Percentiles rank a stretch among this genome's conserved stretches.
Evolutionary conservation across 1,140 invertebrate species (phyloP).

Genomic region (Saccostrea cuccullata): DNA sequence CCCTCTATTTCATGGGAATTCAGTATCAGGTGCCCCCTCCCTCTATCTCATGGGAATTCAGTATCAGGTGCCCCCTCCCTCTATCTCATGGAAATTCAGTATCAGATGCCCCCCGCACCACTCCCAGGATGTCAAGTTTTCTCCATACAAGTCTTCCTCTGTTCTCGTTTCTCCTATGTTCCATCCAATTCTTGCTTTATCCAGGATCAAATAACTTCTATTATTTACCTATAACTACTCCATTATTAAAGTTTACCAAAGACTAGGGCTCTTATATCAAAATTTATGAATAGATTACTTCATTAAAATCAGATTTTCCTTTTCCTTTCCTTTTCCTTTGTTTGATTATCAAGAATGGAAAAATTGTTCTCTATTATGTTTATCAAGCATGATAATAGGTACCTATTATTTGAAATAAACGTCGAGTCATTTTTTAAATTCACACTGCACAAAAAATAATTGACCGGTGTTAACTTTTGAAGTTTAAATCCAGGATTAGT

Average conservation of each 20-base stretch:
- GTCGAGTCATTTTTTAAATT: not conserved
- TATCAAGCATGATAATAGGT: slow-evolving; percentile 3
- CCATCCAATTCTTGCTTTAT: slow-evolving; percentile 11
- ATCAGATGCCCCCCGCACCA: no score
- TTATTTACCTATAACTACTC: slow-evolving; percentile 20
- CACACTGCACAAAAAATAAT: slow-evolving; percentile 13
- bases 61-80: no score
- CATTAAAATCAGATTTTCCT: slow-evolving; percentile 24
- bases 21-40: no score
- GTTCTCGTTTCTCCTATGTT: not conserved
- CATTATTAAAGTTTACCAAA: slow-evolving; percentile 17
- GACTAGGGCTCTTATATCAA: slow-evolving; percentile 14
- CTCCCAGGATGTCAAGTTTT: slow-evolving; percentile 4
- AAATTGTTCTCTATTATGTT: slow-evolving; percentile 30
- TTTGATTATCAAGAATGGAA: slow-evolving; percentile 7
- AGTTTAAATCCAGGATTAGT: slow-evolving; percentile 31
- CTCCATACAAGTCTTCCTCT: not conserved
- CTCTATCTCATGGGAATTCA: no score
- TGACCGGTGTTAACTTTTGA: slow-evolving; percentile 33
- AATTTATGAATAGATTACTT: slow-evolving; percentile 16
- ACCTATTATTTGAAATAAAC: slow-evolving; percentile 2
- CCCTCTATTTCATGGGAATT: no score
- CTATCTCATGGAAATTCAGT: no score
- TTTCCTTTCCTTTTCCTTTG: no score
- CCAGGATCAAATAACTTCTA: slow-evolving; percentile 9